These are phyloP conservation scores for Entomobrya multifasciata DNA, from an alignment of 2,888 invertebrate genomes.

Conservation along the genomic window DNA sequence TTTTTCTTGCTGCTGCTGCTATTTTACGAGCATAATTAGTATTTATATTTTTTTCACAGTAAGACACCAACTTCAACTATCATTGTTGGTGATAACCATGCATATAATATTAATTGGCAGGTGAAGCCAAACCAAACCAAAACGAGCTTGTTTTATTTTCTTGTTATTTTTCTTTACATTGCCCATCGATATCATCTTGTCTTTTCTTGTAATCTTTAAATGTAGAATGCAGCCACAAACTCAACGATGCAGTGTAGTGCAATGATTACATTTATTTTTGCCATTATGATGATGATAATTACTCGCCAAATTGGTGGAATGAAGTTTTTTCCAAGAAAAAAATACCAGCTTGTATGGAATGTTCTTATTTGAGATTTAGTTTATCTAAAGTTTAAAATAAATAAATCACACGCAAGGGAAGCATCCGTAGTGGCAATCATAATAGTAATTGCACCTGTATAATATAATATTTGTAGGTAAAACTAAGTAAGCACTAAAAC, in stretches of 20 bases:
- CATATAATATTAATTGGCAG: constrained; percentile 69
- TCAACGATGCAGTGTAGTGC: too few species aligned
- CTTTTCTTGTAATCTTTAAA: constrained; percentile 15
- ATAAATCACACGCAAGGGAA: constrained; percentile 56
- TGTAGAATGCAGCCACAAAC: neutral
- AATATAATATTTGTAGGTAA: neutral
- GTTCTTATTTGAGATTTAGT: constrained; percentile 30
- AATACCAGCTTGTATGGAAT: constrained; percentile 28
- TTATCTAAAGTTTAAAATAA: constrained; percentile 42
- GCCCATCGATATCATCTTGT: constrained; percentile 62
- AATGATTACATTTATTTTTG: neutral
- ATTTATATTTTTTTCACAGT: constrained; percentile 69
- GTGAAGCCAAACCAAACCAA: constrained; percentile 35
- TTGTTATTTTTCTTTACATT: constrained; percentile 28
- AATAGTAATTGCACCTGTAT: constrained; percentile 27
- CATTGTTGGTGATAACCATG: constrained; percentile 51
- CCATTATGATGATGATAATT: constrained; percentile 49
- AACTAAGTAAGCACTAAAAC: neutral
- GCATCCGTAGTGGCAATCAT: constrained; percentile 40
- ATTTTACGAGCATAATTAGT: constrained; percentile 67
- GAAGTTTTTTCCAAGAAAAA: too few species aligned
- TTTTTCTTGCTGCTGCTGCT: constrained; percentile 12
- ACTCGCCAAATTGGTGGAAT: constrained; percentile 26
- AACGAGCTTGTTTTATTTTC: constrained; percentile 23
- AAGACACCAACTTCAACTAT: constrained; percentile 64